Evolutionary conservation across 53 echinoderm and acorn worm species (phyloP).

Genomic region (Paracentrotus lividus): DNA sequence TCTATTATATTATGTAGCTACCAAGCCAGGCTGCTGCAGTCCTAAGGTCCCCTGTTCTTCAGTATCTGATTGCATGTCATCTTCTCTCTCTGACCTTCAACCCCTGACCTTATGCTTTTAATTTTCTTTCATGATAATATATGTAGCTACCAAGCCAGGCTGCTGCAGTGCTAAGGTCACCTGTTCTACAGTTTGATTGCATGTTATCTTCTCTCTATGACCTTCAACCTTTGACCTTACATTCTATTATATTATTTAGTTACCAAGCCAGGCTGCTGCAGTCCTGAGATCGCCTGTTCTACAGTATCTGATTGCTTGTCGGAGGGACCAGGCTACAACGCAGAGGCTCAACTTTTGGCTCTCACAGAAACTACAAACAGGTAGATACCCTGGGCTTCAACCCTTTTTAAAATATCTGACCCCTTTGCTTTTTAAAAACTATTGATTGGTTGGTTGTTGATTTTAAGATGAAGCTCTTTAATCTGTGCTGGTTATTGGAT

Average conservation of each 20-base stretch:
- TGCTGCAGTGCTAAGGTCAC: constrained; percentile 85
- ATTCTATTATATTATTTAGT: no score
- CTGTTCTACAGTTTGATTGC: constrained; percentile 83
- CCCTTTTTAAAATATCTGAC: no score
- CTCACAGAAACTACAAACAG: constrained; percentile 45
- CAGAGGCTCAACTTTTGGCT: constrained; percentile 77
- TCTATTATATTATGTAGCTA: constrained; percentile 75
- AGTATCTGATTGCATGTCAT: constrained; percentile 82
- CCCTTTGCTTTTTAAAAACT: no score
- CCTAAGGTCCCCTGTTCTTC: constrained; percentile 81
- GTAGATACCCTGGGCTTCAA: no score
- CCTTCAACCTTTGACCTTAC: neutral
- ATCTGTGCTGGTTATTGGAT: no score
- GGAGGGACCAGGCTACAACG: constrained; percentile 75
- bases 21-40: constrained; percentile 95
- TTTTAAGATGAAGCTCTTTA: no score
- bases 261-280: constrained; percentile 93
- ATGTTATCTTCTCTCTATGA: constrained; percentile 63
- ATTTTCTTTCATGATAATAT: no score
- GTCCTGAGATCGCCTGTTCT: constrained; percentile 84
- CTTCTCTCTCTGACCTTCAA: neutral
- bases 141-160: constrained; percentile 91
- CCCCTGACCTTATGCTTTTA: neutral
- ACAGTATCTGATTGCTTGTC: constrained; percentile 86
- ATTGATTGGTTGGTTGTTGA: no score